Conservation (phyloP, 2,888 invertebrate species). For the Dryobota labecula region DNA sequence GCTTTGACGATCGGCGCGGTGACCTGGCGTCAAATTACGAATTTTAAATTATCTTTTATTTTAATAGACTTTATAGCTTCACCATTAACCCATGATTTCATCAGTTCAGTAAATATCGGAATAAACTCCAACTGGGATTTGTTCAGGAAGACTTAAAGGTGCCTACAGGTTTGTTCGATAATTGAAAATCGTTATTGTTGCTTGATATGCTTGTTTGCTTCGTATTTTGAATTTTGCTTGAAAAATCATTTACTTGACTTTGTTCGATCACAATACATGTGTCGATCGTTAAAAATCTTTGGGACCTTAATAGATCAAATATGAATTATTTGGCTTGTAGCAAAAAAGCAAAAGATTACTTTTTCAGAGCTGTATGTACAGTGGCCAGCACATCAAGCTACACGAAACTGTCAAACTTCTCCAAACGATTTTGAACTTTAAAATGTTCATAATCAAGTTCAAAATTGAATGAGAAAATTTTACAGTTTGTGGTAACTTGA, state of each 20-base stretch:
- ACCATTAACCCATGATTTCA: neutral
- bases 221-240: too few species aligned
- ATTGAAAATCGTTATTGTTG: neutral
- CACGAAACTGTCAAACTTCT: too few species aligned
- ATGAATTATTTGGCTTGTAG: neutral
- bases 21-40: constrained; percentile 64
- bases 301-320: too few species aligned
- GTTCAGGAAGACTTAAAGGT: neutral
- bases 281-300: neutral
- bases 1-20: constrained; percentile 73
- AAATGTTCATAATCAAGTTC: too few species aligned
- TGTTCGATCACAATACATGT: neutral
- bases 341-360: neutral
- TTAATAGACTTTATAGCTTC: neutral
- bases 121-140: neutral
- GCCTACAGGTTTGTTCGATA: neutral
- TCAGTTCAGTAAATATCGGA: neutral
- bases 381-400: too few species aligned
- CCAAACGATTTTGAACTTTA: too few species aligned
- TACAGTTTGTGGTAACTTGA: too few species aligned
- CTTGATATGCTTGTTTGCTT: too few species aligned
- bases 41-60: neutral
- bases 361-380: neutral
- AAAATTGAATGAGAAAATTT: too few species aligned
- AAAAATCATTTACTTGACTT: neutral